A percentile compares a stretch with the other conserved stretches of the same genome.
These are phyloP conservation scores for Bucorvus abyssinicus DNA, from an alignment of 2,797 vertebrate species.

Conservation along the genomic window DNA sequence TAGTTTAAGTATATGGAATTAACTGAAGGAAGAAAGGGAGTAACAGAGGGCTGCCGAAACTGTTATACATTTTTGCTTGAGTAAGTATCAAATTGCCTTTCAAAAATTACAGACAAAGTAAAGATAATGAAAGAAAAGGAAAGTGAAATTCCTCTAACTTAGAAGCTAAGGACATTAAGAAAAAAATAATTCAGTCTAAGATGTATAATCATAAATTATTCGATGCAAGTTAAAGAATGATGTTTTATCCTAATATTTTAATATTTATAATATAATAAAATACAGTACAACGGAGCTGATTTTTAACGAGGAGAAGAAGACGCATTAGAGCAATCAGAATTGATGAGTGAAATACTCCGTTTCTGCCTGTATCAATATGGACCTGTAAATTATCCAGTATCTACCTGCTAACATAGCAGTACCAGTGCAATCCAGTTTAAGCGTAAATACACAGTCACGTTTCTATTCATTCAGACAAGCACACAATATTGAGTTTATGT, in stretches of 20 bases:
- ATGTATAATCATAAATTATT: not conserved
- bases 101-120: not conserved
- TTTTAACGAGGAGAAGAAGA: not conserved
- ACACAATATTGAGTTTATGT: not conserved
- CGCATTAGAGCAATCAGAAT: not conserved
- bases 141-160: not conserved
- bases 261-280: not conserved
- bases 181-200: not conserved
- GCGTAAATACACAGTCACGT: not conserved
- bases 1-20: not conserved
- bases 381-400: not conserved
- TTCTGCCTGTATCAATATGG: not conserved
- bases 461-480: not conserved
- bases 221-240: not conserved
- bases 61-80: not conserved
- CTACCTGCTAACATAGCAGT: not conserved
- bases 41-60: not conserved
- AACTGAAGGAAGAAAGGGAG: not conserved
- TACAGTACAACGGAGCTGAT: not conserved
- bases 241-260: not conserved
- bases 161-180: not conserved
- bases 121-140: not conserved
- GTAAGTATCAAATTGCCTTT: not conserved
- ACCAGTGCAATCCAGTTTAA: not conserved
- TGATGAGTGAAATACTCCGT: not conserved